Percentiles rank a stretch among this genome's conserved stretches.
phyloP scores from a whole-genome alignment of 64 coral and sea anemone species.

The Anthopleura sola region DNA sequence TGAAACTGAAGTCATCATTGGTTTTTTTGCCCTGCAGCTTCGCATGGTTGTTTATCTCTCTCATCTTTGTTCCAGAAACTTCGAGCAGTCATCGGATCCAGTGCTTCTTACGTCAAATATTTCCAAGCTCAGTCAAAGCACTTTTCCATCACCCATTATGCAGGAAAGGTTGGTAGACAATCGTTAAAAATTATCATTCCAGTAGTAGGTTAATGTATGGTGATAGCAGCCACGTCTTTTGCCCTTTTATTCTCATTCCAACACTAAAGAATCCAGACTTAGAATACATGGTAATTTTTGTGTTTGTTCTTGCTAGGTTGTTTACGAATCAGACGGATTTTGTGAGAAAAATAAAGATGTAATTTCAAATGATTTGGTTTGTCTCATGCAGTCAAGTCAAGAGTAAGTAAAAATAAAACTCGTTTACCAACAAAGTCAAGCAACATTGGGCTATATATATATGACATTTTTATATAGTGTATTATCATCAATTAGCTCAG shows the following conservation, averaged over 20 bases:
- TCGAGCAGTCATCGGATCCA: conserved; percentile 80
- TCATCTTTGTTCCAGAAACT: conserved; percentile 61
- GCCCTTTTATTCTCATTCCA: no score
- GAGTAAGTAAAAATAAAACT: conserved; percentile 48
- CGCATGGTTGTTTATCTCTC: no score
- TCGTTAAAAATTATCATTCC: no score
- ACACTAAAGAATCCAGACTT: no score
- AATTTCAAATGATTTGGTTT: conserved; percentile 81
- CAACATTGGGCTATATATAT: no score
- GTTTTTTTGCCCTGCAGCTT: neutral
- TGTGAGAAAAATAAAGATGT: conserved; percentile 97
- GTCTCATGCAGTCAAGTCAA: conserved; percentile 83
- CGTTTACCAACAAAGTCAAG: no score
- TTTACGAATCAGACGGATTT: conserved; percentile 82
- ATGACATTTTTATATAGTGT: no score
- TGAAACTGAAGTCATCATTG: no score
- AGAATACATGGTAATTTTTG: neutral
- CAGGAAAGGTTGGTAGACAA: conserved; percentile 78
- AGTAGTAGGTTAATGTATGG: no score
- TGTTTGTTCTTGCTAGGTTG: conserved; percentile 39
- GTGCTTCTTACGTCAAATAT: conserved; percentile 52
- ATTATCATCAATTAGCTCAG: no score
- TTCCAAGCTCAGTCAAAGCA: conserved; percentile 86
- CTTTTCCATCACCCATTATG: conserved; percentile 86
- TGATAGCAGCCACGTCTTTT: no score